These are phyloP conservation scores for Rattus norvegicus DNA, from an alignment of 2,113 vertebrate species.

Conservation along the genomic window GRCr8 NC_086040.1:20588001-20588500, in stretches of 20 bases:
- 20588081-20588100: not conserved
- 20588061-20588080: not conserved
- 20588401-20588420: not conserved
- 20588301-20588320: not conserved
- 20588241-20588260: not conserved
- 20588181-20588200: not conserved
- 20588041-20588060: not conserved
- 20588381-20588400: not conserved
- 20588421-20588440: not conserved
- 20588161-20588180: not conserved
- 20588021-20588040: too few relatives aligned
- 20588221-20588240: not conserved
- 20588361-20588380: not conserved
- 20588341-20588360: not conserved
- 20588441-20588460: not conserved
- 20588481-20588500: not conserved
- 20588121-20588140: not conserved
- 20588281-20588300: conserved; percentile 1
- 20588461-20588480: not conserved
- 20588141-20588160: not conserved
- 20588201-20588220: not conserved
- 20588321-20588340: not conserved
- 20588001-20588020: too few relatives aligned
- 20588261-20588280: not conserved
- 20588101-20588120: not conserved